Percentiles rank a stretch among this genome's conserved stretches.
These are phyloP conservation scores for Rotaria macrura DNA, from an alignment of 2,888 invertebrate genomes.

Conservation along the genomic window DNA sequence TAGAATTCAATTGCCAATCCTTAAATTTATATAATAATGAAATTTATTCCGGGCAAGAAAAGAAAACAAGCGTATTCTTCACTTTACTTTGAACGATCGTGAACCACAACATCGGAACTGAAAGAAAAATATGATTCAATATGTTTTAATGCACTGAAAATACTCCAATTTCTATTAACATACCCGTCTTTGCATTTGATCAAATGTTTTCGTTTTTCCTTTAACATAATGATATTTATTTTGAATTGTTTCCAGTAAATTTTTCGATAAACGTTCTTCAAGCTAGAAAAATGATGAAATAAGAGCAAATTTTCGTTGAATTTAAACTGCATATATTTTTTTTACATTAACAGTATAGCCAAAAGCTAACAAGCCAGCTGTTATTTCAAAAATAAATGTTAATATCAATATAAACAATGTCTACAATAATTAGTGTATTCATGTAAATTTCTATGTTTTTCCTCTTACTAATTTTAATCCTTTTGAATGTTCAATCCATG, in stretches of 20 bases:
- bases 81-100: neutral
- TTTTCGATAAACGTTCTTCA: neutral
- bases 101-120: slow-evolving; percentile 20
- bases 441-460: neutral
- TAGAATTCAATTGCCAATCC: neutral
- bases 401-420: neutral
- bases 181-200: slow-evolving; percentile 1
- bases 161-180: neutral
- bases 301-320: neutral
- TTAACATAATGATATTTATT: neutral
- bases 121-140: neutral
- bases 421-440: neutral
- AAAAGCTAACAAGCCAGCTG: neutral
- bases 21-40: neutral
- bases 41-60: neutral
- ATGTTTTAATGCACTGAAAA: neutral
- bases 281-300: neutral
- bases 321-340: neutral
- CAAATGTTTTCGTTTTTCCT: neutral
- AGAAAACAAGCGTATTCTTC: neutral
- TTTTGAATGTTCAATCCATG: neutral
- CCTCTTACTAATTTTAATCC: slow-evolving; percentile 6
- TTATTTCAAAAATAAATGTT: neutral
- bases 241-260: neutral
- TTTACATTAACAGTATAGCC: neutral